A percentile compares a stretch with the other conserved stretches of the same genome.
Conservation (phyloP, 2,888 invertebrate genomes). For the Spisula subtruncata region DNA sequence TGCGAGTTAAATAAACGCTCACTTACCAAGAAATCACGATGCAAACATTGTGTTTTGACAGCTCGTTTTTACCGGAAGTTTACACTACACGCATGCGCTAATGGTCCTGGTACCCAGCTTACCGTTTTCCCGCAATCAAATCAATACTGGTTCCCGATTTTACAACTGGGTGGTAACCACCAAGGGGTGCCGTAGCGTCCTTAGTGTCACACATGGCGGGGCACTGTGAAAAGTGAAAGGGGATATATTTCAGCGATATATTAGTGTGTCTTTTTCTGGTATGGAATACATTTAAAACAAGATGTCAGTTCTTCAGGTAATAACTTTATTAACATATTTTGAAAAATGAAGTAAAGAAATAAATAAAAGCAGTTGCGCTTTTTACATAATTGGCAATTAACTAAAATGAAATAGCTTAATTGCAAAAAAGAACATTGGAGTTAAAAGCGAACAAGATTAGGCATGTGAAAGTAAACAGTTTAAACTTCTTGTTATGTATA, state of each 20-base stretch:
- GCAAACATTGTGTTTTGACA: slow-evolving; percentile 49
- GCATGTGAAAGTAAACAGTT: slow-evolving; percentile 67
- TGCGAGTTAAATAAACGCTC: background rate
- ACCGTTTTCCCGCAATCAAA: background rate
- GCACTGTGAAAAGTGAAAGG: slow-evolving; percentile 63
- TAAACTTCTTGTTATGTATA: slow-evolving; percentile 42
- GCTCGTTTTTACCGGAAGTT: slow-evolving; percentile 44
- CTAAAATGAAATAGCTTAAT: slow-evolving; percentile 17
- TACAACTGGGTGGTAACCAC: slow-evolving; percentile 37
- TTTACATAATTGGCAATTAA: slow-evolving; percentile 33
- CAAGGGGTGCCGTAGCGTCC: slow-evolving; percentile 66
- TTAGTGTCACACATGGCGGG: slow-evolving; percentile 79
- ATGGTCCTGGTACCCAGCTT: slow-evolving; percentile 14
- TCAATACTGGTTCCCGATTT: slow-evolving; percentile 35
- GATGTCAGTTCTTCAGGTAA: slow-evolving; percentile 78
- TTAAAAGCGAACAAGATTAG: slow-evolving; percentile 61
- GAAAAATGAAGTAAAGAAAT: background rate
- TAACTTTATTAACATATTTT: slow-evolving; percentile 24
- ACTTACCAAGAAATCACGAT: slow-evolving; percentile 14
- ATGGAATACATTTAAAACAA: slow-evolving; percentile 49
- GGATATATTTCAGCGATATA: background rate
- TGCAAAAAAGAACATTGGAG: slow-evolving; percentile 32
- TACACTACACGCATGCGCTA: slow-evolving; percentile 25
- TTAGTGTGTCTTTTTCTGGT: background rate
- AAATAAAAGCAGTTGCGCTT: background rate